Conservation (phyloP, 1,140 invertebrate genomes). For the Acromyrmex heyeri region DNA sequence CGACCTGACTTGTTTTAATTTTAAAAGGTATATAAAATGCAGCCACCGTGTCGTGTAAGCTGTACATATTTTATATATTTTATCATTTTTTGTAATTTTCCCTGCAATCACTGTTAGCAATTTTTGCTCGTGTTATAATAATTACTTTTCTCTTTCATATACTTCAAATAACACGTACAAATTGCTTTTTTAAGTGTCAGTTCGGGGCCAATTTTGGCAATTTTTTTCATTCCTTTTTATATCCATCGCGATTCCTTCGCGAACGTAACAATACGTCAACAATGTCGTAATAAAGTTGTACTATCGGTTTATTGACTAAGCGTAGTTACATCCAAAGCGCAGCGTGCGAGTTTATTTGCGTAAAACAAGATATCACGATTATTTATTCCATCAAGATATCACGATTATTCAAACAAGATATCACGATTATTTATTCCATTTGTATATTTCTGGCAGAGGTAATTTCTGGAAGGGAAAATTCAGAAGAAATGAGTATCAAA, state of each 20-base stretch:
- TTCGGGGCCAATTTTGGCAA: no score
- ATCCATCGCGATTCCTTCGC: slow-evolving; percentile 1
- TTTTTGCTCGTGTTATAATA: no score
- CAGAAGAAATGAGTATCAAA: slow-evolving; percentile 9
- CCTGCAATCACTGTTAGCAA: no score
- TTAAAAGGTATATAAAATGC: no score
- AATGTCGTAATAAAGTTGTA: slow-evolving; percentile 56
- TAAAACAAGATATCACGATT: slow-evolving; percentile 10
- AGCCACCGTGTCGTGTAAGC: no score
- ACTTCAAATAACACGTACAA: no score
- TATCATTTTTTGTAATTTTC: no score
- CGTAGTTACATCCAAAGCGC: background rate
- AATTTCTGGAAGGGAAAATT: slow-evolving; percentile 36
- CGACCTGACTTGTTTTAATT: no score
- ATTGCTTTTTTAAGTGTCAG: no score
- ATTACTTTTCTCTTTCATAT: no score
- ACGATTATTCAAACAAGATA: no score
- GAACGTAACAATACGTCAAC: background rate
- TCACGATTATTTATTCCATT: slow-evolving; percentile 27
- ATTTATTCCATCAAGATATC: slow-evolving; percentile 5
- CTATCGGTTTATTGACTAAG: slow-evolving; percentile 64
- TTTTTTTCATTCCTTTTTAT: background rate
- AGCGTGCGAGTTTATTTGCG: background rate
- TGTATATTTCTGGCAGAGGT: background rate
- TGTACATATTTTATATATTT: no score